Base-by-base conservation (phyloP, 2,113 vertebrate genomes). In the Ochotona curzoniae region DNA sequence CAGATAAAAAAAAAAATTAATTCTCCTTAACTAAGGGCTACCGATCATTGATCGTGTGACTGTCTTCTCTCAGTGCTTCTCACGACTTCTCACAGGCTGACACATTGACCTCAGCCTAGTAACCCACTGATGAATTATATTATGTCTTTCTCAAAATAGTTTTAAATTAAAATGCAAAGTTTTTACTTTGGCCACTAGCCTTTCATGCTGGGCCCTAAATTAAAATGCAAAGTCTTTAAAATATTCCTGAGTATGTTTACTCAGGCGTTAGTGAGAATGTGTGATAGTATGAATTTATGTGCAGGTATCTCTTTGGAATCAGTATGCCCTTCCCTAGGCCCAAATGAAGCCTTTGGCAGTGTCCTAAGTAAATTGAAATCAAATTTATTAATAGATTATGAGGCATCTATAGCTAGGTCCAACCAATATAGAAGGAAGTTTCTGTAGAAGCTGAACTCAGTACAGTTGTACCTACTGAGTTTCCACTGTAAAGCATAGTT, bases 261-360 rank as follows among this genome's bases (percentile, higher is more conserved):
- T 69, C 21, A 71, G n/a, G 57, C 38, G 15, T 69, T 57, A 17
- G 44, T 5, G 57, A 15, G 87, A 92, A 75, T 94, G 3, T 4
- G 73, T 81, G 92, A 61, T 73, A 64, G 7, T 83, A 25, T 86
- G 70, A 57, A 80, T 86, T 93, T 91, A 91, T 17, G 8, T 92
- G 71, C 21, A 83, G 44, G 73, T 26, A 8, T 74, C 76, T 86
- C 76, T 64, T 61, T 80, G 30, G 23, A 88, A 30, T 3, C n/a
- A 38, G 8, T 84, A n/a, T 20, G 17, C 44, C 54, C 6, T 20
- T 18, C 44, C 51, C 6, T 3, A 66, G 32, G 71, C 60, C 25
- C 28, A 70, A 60, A 26, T 32, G n/a, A 82, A 13, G 15, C 8
- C 51, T 20, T 93, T 82, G 79, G 76, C 49, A 78, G 20, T 75